phyloP scores from a whole-genome alignment of 2,888 invertebrate species.

The Ormyrus nitidulus region DNA sequence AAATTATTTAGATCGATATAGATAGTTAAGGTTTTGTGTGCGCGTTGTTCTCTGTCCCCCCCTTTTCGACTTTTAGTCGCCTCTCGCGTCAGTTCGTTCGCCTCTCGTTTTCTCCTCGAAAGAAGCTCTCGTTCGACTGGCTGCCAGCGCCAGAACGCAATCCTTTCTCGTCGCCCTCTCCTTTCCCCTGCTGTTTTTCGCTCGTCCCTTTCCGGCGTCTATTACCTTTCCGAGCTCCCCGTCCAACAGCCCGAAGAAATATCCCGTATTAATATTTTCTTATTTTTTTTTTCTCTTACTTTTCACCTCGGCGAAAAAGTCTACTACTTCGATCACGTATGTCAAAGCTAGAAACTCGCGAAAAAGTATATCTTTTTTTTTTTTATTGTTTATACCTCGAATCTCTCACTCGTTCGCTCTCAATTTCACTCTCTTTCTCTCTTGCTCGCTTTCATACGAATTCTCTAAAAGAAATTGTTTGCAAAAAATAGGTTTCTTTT shows the following conservation, averaged over 20 bases:
- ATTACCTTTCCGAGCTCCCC: neutral
- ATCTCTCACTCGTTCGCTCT: conserved; percentile 1
- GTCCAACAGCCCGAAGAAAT: conserved; percentile 11
- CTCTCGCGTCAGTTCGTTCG: neutral
- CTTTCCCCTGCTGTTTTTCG: neutral
- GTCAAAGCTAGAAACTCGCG: conserved; percentile 53
- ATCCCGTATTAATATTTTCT: conserved; percentile 12
- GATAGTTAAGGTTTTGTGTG: conserved; percentile 30
- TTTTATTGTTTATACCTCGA: conserved; percentile 37
- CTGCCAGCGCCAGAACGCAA: conserved; percentile 56
- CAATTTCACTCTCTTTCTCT: conserved; percentile 16
- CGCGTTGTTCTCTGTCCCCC: conserved; percentile 38
- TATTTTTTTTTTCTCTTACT: conserved; percentile 3
- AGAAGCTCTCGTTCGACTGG: conserved; percentile 50
- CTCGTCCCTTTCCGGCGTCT: conserved; percentile 4
- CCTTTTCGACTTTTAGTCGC: neutral
- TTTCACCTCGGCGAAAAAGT: conserved; percentile 30
- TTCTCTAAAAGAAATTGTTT: conserved; percentile 53
- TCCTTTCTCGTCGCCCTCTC: neutral
- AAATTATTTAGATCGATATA: conserved; percentile 41
- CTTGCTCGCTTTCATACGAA: conserved; percentile 19
- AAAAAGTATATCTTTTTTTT: conserved; percentile 43
- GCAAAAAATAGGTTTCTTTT: conserved; percentile 55
- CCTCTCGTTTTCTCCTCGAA: neutral
- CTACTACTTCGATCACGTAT: conserved; percentile 46